Conservation (phyloP, 2,797 vertebrate genomes). For the Macrochelys suwanniensis region DNA sequence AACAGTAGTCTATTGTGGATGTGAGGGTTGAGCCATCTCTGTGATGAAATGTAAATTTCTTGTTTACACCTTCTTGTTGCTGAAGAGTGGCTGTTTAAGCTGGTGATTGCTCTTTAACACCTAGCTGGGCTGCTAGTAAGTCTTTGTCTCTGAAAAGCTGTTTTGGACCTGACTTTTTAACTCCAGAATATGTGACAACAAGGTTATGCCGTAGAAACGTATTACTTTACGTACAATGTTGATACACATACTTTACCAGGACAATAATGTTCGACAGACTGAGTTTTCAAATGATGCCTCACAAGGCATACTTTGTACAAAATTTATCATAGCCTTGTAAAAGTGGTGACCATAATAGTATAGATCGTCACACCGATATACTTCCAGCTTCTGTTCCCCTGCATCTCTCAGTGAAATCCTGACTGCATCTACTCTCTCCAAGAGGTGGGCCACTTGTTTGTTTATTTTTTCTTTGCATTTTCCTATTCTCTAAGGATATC, state of each 20-base stretch:
- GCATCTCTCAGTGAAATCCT: not conserved
- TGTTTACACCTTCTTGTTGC: not conserved
- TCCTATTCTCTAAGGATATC: not conserved
- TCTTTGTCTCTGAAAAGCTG: not conserved
- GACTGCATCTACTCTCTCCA: not conserved
- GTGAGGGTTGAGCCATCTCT: not conserved
- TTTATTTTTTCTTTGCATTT: slow-evolving; percentile 14
- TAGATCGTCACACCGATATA: not conserved
- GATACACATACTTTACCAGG: not conserved
- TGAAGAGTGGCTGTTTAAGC: not conserved
- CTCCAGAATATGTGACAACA: not conserved
- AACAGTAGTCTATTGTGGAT: not conserved
- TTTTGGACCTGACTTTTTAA: not conserved
- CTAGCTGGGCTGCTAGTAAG: not conserved
- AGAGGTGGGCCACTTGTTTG: not conserved
- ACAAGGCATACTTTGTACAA: not conserved
- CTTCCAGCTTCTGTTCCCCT: slow-evolving; percentile 14
- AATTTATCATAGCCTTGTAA: not conserved
- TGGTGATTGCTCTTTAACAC: no score
- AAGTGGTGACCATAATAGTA: not conserved
- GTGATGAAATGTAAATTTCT: not conserved
- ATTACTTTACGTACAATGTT: not conserved
- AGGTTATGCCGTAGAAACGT: not conserved
- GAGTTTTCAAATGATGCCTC: not conserved
- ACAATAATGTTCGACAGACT: not conserved